Evolutionary conservation across 35 echinoderm and acorn worm species (phyloP).

Genomic region (Apostichopus japonicus): DNA sequence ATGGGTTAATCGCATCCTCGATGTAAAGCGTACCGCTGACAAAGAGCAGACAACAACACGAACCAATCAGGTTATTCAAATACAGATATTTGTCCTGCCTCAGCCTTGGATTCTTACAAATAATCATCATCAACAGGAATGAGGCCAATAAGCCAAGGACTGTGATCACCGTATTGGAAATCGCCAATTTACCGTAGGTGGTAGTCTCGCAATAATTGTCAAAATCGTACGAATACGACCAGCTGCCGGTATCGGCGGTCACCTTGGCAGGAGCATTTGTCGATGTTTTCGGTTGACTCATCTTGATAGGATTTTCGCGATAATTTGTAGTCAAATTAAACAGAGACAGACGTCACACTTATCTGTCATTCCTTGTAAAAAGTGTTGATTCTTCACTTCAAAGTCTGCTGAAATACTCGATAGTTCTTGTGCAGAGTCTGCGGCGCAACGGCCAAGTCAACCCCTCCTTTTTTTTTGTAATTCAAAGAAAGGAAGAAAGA

Average conservation of each 20-base stretch:
- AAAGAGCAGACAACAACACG: slow-evolving; percentile 17
- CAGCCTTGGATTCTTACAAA: background rate
- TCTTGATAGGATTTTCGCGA: background rate
- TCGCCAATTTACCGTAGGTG: background rate
- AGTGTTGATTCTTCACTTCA: no score
- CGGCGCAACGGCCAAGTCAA: no score
- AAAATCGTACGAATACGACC: slow-evolving; percentile 20
- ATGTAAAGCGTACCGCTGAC: slow-evolving; percentile 3
- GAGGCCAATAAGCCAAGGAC: background rate
- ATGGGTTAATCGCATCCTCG: slow-evolving; percentile 30
- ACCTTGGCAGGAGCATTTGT: background rate
- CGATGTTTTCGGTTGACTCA: background rate
- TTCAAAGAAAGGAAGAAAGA: no score
- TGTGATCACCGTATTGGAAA: background rate
- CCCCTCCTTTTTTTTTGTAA: no score
- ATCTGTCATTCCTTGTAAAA: no score
- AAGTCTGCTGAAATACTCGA: no score
- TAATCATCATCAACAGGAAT: background rate
- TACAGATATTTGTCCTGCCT: slow-evolving; percentile 30
- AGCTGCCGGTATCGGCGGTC: background rate
- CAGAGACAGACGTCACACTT: no score
- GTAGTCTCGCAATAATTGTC: background rate
- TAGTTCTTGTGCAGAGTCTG: no score
- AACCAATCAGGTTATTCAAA: background rate
- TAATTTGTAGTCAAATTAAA: no score